phyloP scores from a whole-genome alignment of 2,113 vertebrate genomes.

The Apodemus sylvaticus region DNA sequence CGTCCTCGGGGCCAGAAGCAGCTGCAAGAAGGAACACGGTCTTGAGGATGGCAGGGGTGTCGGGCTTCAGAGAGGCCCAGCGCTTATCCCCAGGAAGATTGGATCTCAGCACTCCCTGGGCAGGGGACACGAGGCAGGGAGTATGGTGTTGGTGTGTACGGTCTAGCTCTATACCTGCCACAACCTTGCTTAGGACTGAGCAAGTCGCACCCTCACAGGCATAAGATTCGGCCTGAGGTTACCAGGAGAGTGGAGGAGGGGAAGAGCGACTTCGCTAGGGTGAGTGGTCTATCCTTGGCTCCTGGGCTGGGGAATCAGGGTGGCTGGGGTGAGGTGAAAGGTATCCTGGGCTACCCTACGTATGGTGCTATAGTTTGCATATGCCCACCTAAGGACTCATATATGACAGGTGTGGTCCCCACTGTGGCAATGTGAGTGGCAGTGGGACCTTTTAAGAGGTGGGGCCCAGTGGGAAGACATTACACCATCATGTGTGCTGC shows the following conservation, averaged over 20 bases:
- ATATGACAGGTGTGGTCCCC: not conserved
- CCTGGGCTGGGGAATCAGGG: not conserved
- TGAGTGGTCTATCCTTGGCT: not conserved
- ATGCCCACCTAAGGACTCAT: not conserved
- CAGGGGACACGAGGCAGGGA: not conserved
- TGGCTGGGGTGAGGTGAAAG: not conserved
- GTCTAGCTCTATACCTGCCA: not conserved
- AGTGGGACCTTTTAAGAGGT: not conserved
- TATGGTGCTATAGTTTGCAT: no score
- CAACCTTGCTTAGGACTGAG: not conserved
- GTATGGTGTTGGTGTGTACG: fast-evolving
- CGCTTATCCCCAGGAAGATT: not conserved
- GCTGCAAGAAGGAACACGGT: constrained; percentile 80
- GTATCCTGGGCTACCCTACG: not conserved
- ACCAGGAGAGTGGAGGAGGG: not conserved
- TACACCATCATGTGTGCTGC: not conserved
- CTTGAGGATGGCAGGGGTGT: not conserved
- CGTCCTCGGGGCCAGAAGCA: constrained; percentile 90
- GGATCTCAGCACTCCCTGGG: not conserved
- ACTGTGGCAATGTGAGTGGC: not conserved
- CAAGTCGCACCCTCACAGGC: not conserved
- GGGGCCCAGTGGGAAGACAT: not conserved
- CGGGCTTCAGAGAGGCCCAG: not conserved
- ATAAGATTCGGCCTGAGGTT: not conserved
- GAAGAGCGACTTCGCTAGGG: not conserved